A percentile compares a stretch with the other conserved stretches of the same genome.
Evolutionary conservation across 2,888 invertebrate genomes (phyloP).

Genomic region (Clitarchus hookeri): DNA sequence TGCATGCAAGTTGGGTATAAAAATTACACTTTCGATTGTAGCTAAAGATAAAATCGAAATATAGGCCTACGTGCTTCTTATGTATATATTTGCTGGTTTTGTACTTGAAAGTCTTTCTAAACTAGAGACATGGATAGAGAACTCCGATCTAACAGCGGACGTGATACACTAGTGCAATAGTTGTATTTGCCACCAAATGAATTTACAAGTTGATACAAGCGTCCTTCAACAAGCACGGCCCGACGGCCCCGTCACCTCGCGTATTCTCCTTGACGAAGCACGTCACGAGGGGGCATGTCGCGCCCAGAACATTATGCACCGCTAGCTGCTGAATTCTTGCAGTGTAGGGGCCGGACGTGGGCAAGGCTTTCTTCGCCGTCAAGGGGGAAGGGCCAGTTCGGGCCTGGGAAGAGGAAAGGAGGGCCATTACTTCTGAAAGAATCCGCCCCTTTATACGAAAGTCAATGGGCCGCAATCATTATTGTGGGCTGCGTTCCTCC

Average conservation of each 20-base stretch:
- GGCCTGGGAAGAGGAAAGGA: constrained; percentile 23
- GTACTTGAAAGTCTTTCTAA: no score
- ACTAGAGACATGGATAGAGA: no score
- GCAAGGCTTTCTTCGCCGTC: neutral
- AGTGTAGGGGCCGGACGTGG: neutral
- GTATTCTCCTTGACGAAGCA: neutral
- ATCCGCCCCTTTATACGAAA: constrained; percentile 20
- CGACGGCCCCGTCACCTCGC: neutral
- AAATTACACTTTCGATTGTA: no score
- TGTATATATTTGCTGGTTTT: no score
- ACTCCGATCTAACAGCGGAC: no score
- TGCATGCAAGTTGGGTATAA: no score
- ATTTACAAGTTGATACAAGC: neutral
- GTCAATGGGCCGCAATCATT: constrained; percentile 23
- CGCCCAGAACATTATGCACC: constrained; percentile 16
- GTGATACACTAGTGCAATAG: no score
- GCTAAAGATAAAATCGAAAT: no score
- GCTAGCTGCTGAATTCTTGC: neutral
- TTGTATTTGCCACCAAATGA: no score
- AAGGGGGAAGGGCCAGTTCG: neutral
- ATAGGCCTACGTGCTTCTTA: no score
- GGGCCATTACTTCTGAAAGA: constrained; percentile 21
- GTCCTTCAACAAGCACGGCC: neutral
- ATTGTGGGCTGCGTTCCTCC: neutral
- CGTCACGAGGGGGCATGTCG: neutral